Conservation (phyloP, 2,113 vertebrate species). For the Sialia sialis region DNA sequence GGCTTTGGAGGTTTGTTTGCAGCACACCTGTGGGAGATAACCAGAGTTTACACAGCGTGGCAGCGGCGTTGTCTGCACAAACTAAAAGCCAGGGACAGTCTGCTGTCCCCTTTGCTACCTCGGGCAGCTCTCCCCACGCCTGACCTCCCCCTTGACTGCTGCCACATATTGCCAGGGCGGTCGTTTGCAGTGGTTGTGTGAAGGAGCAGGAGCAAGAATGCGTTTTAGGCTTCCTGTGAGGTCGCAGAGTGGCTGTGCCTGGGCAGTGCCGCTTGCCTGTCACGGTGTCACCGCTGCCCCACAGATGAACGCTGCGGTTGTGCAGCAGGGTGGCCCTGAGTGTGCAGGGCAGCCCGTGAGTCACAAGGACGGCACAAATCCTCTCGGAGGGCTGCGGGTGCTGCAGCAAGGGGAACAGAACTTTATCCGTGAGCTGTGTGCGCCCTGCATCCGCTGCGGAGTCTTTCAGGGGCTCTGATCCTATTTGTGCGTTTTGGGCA, state of each 20-base stretch:
- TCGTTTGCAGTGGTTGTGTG: neutral
- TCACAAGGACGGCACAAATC: neutral
- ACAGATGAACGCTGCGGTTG: accelerated
- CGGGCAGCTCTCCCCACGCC: neutral
- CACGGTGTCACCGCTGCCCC: accelerated
- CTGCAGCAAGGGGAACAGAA: neutral
- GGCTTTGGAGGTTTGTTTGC: neutral
- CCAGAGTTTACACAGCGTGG: accelerated
- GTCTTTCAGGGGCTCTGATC: neutral
- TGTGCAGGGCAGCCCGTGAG: neutral
- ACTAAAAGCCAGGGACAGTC: neutral
- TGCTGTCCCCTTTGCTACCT: neutral
- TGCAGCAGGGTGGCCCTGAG: neutral
- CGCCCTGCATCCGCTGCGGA: accelerated
- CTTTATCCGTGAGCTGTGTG: neutral
- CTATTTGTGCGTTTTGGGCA: neutral
- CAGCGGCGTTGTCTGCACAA: accelerated
- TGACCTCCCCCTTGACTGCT: neutral
- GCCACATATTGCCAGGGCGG: neutral
- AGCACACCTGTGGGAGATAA: neutral
- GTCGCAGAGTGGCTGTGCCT: neutral
- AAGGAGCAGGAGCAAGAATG: neutral
- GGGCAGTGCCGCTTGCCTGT: neutral
- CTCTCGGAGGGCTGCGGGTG: accelerated
- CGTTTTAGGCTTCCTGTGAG: neutral